Base-by-base conservation (phyloP, 2,888 invertebrate genomes). In the Copidosoma aretas region DNA sequence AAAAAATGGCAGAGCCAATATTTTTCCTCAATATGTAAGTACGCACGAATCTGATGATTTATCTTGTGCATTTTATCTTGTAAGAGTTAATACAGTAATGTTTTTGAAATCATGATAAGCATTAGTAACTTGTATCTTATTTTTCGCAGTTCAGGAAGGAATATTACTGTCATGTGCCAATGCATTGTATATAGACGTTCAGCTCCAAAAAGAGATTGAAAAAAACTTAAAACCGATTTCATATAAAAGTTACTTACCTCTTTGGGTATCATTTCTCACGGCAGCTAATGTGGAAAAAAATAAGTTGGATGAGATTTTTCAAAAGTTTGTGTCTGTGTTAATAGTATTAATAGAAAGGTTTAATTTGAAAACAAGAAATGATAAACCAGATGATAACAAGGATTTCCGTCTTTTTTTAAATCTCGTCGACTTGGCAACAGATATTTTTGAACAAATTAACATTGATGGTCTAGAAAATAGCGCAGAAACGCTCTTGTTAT, bases 351-450 rank as follows among this genome's bases (percentile, higher is more conserved):
- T 87, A 0, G 80, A 84, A 17, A 88, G 86, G 77, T 75, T 89
- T 25, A 86, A 89, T 78, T 79, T 89, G 1, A 80, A 83, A 69
- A 64, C 72, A 1, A 75, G 80, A 22, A 82, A 84, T 53, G 82
- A 85, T 32, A 81, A 84, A 71, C 85, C 87, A 3, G 83, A 82
- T 41, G 84, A 86, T 66, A 79, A 82, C 17, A 83, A 87, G 67
- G 91, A 91, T 82, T 89, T 89, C 77, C 86, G 88, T 70, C 87
- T 91, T 72, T 90, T 91, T 75, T 84, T 90, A 32, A 92, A 91
- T 78, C 77, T 91, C 2, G 88, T 89, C 0, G 90, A 90, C 75
- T 85, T 88, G 73, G 87, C 86, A 76, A 84, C 86, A 53, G 88
- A 89, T 61, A 79, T 91, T 54, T 82, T 91, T 12, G 79, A 84